A percentile compares a stretch with the other conserved stretches of the same genome.
Evolutionary conservation across 2,797 vertebrate species (phyloP).

Genomic region (Smutsia gigantea): DNA sequence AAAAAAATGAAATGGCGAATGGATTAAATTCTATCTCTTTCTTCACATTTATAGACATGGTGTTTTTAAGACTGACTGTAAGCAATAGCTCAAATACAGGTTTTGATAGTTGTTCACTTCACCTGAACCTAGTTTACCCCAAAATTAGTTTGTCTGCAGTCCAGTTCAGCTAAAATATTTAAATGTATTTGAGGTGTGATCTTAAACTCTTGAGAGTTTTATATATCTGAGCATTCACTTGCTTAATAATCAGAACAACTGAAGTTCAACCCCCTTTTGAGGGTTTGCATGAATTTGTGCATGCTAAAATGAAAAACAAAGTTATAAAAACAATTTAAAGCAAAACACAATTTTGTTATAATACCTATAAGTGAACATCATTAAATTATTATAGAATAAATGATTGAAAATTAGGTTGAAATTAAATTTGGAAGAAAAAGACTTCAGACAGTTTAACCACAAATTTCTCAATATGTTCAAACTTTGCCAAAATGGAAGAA

Average conservation of each 20-base stretch:
- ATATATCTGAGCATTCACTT: not conserved
- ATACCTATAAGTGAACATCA: not conserved
- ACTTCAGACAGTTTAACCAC: not conserved
- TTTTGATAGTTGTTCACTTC: not conserved
- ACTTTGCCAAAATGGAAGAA: conserved; percentile 11
- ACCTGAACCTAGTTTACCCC: not conserved
- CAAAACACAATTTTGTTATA: not conserved
- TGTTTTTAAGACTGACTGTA: not conserved
- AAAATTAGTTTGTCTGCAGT: not conserved
- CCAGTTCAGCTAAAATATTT: not conserved
- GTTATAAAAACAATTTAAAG: conserved; percentile 9
- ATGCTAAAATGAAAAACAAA: conserved; percentile 14
- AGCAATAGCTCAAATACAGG: not conserved
- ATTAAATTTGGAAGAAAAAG: conserved; percentile 12
- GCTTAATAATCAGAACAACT: not conserved
- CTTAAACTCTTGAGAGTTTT: conserved; percentile 31
- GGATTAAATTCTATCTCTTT: not conserved
- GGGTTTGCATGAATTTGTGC: not conserved
- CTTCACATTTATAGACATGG: not conserved
- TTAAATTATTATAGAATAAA: conserved; percentile 10
- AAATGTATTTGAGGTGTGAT: not conserved
- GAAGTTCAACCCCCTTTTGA: not conserved
- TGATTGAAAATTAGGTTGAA: conserved; percentile 8
- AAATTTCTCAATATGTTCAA: not conserved
- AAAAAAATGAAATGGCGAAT: not conserved